phyloP scores from a whole-genome alignment of 2,797 vertebrate species.

The Nasua narica region DNA sequence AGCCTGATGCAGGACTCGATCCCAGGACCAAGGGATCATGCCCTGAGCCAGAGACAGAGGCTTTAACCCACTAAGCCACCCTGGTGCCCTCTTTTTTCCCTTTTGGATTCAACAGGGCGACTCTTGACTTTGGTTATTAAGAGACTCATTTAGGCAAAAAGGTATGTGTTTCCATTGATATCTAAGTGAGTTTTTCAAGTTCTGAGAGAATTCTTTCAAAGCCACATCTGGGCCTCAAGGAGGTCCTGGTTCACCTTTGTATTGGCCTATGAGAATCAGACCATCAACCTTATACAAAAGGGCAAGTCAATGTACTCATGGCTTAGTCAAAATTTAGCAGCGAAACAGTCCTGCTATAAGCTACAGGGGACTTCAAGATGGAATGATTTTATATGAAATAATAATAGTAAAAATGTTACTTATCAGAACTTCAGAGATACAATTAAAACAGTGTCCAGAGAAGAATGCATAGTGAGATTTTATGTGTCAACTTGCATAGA shows the following conservation, averaged over 20 bases:
- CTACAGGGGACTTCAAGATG: not conserved
- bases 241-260: not conserved
- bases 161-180: not conserved
- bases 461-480: not conserved
- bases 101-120: not conserved
- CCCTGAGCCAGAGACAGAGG: too few species aligned
- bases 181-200: not conserved
- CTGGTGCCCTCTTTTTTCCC: too few species aligned
- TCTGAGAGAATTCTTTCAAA: slow-evolving; percentile 27
- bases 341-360: not conserved
- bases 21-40: too few species aligned
- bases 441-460: not conserved
- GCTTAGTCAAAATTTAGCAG: not conserved
- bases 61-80: too few species aligned
- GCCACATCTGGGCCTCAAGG: not conserved
- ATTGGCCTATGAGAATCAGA: not conserved
- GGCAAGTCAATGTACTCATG: not conserved
- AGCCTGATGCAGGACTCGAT: too few species aligned
- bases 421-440: not conserved
- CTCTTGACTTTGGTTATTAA: not conserved
- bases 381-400: not conserved
- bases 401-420: not conserved
- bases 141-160: not conserved
- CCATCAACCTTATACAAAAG: not conserved
- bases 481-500: not conserved